Percentiles rank a stretch among this genome's conserved stretches.
Conservation (phyloP, 2,113 vertebrate genomes). For the Hydrochoerus hydrochaeris region DNA sequence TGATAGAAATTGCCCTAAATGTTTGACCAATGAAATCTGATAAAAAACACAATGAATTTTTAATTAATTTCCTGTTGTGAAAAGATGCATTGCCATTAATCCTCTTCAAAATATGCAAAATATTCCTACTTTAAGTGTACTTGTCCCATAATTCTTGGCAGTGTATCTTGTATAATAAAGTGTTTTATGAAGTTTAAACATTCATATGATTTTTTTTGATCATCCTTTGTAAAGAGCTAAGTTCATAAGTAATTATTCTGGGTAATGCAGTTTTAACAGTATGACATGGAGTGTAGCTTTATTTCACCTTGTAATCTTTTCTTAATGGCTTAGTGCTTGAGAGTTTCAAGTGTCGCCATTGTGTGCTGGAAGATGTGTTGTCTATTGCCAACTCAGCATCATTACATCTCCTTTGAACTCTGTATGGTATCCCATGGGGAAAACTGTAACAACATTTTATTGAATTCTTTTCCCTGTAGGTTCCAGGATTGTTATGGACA, state of each 20-base stretch:
- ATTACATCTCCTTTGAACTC: not conserved
- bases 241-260: not conserved
- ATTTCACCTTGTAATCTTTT: not conserved
- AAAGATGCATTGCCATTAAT: not conserved
- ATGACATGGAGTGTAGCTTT: not conserved
- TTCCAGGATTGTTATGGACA: not conserved
- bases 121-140: not conserved
- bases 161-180: not conserved
- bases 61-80: not conserved
- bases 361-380: not conserved
- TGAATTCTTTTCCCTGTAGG: not conserved
- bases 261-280: not conserved
- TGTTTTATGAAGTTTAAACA: not conserved
- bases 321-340: not conserved
- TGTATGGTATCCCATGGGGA: not conserved
- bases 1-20: not conserved
- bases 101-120: not conserved
- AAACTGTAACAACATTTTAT: not conserved
- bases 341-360: not conserved
- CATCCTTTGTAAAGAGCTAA: not conserved
- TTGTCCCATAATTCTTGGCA: not conserved
- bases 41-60: not conserved
- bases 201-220: not conserved
- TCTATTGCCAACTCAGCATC: not conserved
- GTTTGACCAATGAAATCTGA: not conserved